Evolutionary conservation across 1,140 invertebrate species (phyloP).

Genomic region (Magallana ariakensis): DNA sequence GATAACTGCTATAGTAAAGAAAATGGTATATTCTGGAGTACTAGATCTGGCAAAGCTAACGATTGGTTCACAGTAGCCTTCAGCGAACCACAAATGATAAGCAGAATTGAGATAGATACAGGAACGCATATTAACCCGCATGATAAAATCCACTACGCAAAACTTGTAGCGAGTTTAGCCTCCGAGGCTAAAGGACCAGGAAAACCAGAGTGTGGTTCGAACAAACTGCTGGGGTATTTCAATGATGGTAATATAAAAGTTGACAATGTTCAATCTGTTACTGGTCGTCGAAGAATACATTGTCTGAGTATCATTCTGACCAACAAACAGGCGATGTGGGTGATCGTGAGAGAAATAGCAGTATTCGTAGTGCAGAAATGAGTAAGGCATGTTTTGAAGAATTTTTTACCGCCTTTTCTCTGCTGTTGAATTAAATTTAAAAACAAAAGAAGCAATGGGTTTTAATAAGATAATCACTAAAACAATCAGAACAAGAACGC

Average conservation of each 20-base stretch:
- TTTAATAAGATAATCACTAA: too few species aligned
- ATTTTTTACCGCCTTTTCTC: too few species aligned
- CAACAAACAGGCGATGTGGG: conserved; percentile 47
- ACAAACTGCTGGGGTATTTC: conserved; percentile 55
- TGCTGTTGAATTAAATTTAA: too few species aligned
- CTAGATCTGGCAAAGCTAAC: conserved; percentile 29
- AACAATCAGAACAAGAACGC: too few species aligned
- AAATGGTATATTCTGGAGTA: conserved; percentile 60
- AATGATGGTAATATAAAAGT: conserved; percentile 50
- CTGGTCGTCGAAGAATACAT: conserved; percentile 7
- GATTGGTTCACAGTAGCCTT: conserved; percentile 58
- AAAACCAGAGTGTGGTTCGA: conserved; percentile 44
- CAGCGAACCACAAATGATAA: conserved; percentile 51
- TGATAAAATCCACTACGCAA: conserved; percentile 51
- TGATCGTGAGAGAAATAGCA: conserved; percentile 61
- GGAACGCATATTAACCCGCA: conserved; percentile 49
- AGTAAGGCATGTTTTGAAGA: too few species aligned
- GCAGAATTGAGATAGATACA: conserved; percentile 51
- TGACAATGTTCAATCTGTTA: conserved; percentile 21
- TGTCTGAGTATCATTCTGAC: conserved; percentile 60
- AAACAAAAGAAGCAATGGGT: too few species aligned
- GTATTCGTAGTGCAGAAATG: conserved; percentile 44
- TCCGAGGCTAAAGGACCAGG: conserved; percentile 33
- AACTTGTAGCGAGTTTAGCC: conserved; percentile 48
- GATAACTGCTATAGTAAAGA: conserved; percentile 45